Evolutionary conservation across 1,140 invertebrate genomes (phyloP).

Genomic region (Aplysia californica): DNA sequence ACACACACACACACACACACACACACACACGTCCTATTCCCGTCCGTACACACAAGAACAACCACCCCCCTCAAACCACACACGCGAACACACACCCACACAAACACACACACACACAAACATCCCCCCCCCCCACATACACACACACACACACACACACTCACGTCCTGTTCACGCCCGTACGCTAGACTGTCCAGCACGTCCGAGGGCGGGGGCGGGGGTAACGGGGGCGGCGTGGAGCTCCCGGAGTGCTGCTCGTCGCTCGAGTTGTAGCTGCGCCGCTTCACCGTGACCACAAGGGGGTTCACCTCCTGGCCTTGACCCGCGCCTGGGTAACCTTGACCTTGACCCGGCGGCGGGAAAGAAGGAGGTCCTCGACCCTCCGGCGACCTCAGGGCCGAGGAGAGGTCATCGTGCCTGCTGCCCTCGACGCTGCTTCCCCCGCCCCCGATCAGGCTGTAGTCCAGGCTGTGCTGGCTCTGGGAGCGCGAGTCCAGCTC

Average conservation of each 20-base stretch:
- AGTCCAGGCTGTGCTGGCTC: not conserved
- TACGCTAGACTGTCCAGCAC: constrained; percentile 3
- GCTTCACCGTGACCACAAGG: not conserved
- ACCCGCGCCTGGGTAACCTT: not conserved
- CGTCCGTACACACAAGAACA: not conserved
- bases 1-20: not conserved
- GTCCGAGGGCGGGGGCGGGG: constrained; percentile 8
- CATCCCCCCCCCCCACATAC: no score
- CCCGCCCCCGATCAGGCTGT: not conserved
- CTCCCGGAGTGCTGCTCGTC: not conserved
- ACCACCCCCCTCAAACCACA: not conserved
- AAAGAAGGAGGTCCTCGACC: no score
- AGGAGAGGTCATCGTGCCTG: not conserved
- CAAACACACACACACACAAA: no score
- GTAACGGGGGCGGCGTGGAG: constrained; percentile 13
- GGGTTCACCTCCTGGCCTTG: not conserved
- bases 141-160: not conserved
- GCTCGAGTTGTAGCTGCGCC: constrained; percentile 15
- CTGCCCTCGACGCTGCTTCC: no score
- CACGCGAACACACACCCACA: no score
- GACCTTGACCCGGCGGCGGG: constrained; percentile 4
- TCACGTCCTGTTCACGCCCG: not conserved
- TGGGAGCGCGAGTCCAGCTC: not conserved
- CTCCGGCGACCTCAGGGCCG: not conserved
- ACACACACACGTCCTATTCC: no score